A percentile compares a stretch with the other conserved stretches of the same genome.
These are phyloP conservation scores for Brachionus plicatilis DNA, from an alignment of 1,140 invertebrate genomes.

Conservation along the genomic window DNA sequence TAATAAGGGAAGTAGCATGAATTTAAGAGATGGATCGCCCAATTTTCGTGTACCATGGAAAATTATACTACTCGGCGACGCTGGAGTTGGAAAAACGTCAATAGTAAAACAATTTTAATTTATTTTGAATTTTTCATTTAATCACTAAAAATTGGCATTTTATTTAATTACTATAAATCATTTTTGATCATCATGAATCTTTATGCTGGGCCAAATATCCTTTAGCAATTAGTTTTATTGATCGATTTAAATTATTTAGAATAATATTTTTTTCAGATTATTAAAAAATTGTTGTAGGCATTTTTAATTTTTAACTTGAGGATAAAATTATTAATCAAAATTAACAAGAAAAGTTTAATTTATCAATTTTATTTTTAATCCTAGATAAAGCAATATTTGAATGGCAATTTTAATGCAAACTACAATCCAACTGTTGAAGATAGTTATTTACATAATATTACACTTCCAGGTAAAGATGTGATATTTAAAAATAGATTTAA, in stretches of 20 bases:
- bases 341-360: neutral
- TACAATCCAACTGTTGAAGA: constrained; percentile 52
- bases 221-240: no score
- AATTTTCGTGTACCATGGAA: constrained; percentile 42
- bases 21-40: constrained; percentile 10
- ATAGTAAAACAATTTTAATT: constrained; percentile 42
- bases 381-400: constrained; percentile 45
- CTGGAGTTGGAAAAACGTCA: constrained; percentile 50
- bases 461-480: constrained; percentile 46
- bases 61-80: constrained; percentile 48
- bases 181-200: no score
- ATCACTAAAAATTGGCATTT: neutral
- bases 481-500: neutral
- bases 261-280: neutral
- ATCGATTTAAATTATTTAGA: neutral
- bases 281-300: no score
- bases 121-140: neutral
- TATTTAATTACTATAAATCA: no score
- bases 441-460: constrained; percentile 49
- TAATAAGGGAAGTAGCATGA: constrained; percentile 19
- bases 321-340: neutral
- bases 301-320: no score
- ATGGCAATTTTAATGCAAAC: constrained; percentile 45
- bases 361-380: neutral
- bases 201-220: no score